Evolutionary conservation across 2,797 vertebrate genomes (phyloP), one percentile per base, ranked within the genome.

Genomic region (Ispidina picta): DNA sequence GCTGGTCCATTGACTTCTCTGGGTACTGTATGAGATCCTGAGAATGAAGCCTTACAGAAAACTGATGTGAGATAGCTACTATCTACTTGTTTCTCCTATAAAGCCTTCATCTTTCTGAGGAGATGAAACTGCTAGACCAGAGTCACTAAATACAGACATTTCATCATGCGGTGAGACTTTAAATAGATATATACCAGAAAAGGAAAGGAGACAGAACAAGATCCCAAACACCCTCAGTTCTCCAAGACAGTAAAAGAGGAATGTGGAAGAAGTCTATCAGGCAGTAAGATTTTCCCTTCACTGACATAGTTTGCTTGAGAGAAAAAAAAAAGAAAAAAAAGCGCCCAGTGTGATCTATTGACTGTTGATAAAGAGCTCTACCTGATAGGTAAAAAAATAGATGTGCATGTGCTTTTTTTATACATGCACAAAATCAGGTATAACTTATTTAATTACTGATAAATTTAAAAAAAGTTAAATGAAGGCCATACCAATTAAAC

Each of bases 181-280:
- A 93, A 88, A 88, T 69, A 92, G 81, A 94, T 90, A 84, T 83
- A 74, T 4, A 79, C 33, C 26, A 55, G 71, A 54, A 92, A 92
- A 79, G 17, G 77, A 88, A 84, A 73, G 33, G 76, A 91, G 68
- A 73, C 12, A 77, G 64, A 80, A 90, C 28, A 92, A 86, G 62
- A 81, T 76, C 41, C 35, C 35, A 28, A 88, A 86, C 51, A 65
- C 39, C 37, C 68, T 55, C 31, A 65, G 4, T 71, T 82, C 54
- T 74, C 46, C 52, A 35, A 90, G 73, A 59, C 18, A 69, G 60
- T 63, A 83, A 75, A 62, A 83, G 60, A 84, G 26, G 28, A 18
- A 55, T 1, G 20, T 48, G 58, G 20, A 90, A 91, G 16, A 91
- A 72, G n/a, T 92, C 55, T 70, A 76, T 37, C 22, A 80, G 35